These are phyloP conservation scores for Congeria kusceri DNA, from an alignment of 2,888 invertebrate species.

Conservation along the genomic window DNA sequence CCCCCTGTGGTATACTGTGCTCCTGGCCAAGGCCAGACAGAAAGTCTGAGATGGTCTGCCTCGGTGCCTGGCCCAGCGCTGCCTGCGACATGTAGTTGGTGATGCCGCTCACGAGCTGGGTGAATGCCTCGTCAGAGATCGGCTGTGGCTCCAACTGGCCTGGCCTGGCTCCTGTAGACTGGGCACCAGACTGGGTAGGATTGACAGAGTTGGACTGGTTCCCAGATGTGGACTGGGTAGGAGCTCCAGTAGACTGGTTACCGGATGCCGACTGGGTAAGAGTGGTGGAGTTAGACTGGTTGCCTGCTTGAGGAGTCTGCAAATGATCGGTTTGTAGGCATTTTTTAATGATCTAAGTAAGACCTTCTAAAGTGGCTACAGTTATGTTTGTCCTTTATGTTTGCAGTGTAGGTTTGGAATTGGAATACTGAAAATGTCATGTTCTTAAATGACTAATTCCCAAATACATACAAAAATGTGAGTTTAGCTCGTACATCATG, in stretches of 20 bases:
- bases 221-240: constrained; percentile 7
- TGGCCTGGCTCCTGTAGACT: constrained; percentile 18
- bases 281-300: too few species aligned
- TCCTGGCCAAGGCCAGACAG: constrained; percentile 73
- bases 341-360: too few species aligned
- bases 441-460: too few species aligned
- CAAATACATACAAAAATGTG: too few species aligned
- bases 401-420: too few species aligned
- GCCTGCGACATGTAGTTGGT: constrained; percentile 75
- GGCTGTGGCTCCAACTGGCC: constrained; percentile 86
- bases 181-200: constrained; percentile 3
- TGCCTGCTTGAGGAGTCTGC: too few species aligned
- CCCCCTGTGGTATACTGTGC: constrained; percentile 74
- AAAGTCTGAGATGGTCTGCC: constrained; percentile 77
- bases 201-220: constrained; percentile 23
- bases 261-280: neutral
- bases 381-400: too few species aligned
- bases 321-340: too few species aligned
- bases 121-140: constrained; percentile 79
- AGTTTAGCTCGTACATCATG: too few species aligned
- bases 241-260: neutral
- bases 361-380: too few species aligned
- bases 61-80: constrained; percentile 74
- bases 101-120: constrained; percentile 78
- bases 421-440: too few species aligned